These are phyloP conservation scores for Leptinotarsa rubiginosa DNA, from an alignment of 2,888 invertebrate genomes.

Conservation along the genomic window DNA sequence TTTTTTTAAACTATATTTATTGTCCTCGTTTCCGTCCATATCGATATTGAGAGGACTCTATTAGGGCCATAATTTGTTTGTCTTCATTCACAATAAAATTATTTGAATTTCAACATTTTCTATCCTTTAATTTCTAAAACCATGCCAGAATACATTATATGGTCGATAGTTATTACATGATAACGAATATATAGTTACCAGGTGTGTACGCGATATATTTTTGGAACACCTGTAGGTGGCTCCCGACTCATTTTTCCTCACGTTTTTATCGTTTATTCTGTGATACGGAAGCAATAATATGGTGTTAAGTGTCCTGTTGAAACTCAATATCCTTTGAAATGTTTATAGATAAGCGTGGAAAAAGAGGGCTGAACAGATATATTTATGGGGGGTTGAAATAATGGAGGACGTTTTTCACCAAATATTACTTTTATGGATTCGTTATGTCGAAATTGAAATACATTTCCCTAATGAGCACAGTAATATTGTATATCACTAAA, in stretches of 20 bases:
- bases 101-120: background rate
- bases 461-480: too few relatives aligned
- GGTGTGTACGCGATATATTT: slow-evolving; percentile 12
- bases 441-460: too few relatives aligned
- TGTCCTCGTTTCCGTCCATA: too few relatives aligned
- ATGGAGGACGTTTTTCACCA: too few relatives aligned
- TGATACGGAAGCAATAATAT: slow-evolving; percentile 1
- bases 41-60: too few relatives aligned
- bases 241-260: background rate
- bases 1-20: too few relatives aligned
- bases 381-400: background rate
- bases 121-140: background rate
- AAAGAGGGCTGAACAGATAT: background rate
- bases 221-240: slow-evolving; percentile 13
- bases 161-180: background rate
- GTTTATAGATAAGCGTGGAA: background rate
- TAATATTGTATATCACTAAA: too few relatives aligned
- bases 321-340: background rate
- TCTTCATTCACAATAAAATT: background rate
- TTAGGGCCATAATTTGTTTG: too few relatives aligned
- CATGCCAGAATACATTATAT: background rate
- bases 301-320: slow-evolving; percentile 3
- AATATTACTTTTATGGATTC: too few relatives aligned
- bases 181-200: slow-evolving; percentile 6
- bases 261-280: slow-evolving; percentile 1